These are phyloP conservation scores for Drosophila borborema DNA, from an alignment of 2,888 invertebrate species.

Conservation along the genomic window DNA sequence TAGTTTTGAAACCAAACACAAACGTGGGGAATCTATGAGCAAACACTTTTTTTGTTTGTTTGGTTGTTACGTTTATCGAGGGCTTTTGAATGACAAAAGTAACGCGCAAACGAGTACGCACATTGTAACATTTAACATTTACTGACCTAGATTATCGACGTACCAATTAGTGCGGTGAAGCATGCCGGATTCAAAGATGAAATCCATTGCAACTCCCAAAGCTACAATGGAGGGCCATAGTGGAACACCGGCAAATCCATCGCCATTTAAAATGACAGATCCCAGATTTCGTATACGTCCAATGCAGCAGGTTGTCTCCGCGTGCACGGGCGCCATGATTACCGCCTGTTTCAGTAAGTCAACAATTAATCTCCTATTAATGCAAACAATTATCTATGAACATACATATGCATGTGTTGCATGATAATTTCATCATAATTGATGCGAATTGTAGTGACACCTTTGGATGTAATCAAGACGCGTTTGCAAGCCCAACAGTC, in stretches of 20 bases:
- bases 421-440: conserved; percentile 38
- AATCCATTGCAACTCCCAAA: conserved; percentile 10
- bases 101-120: conserved; percentile 8
- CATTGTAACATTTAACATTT: conserved; percentile 6
- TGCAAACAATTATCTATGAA: not conserved
- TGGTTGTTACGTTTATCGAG: conserved; percentile 16
- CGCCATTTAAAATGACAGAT: conserved; percentile 87
- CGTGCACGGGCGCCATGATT: conserved; percentile 92
- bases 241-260: conserved; percentile 5
- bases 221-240: conserved; percentile 1
- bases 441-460: conserved; percentile 90
- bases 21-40: conserved; percentile 14
- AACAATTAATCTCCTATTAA: too few relatives aligned
- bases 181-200: conserved; percentile 39
- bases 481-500: conserved; percentile 97
- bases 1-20: conserved; percentile 15
- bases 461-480: conserved; percentile 99
- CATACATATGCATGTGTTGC: not conserved
- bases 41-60: conserved; percentile 13
- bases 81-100: conserved; percentile 25
- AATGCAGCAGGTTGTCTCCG: conserved; percentile 84
- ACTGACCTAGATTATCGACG: conserved; percentile 37
- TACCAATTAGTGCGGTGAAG: conserved; percentile 19
- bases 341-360: conserved; percentile 94
- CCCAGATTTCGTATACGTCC: conserved; percentile 89